Conservation (phyloP, 1,140 invertebrate genomes). For the Uloborus diversus region DNA sequence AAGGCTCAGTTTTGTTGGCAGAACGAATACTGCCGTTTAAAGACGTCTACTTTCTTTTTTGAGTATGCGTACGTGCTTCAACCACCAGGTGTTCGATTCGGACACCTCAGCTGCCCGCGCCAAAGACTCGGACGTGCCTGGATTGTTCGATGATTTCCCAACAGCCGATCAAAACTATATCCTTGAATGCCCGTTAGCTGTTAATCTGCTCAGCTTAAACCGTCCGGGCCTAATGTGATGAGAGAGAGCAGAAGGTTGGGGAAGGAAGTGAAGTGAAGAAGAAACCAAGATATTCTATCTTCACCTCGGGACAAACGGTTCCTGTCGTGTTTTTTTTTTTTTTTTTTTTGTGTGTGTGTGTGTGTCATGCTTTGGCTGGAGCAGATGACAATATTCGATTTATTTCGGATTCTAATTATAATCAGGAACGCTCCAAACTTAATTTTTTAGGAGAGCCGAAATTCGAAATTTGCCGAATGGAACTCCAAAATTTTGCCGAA, state of each 20-base stretch:
- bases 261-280: background rate
- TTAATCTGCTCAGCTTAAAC: background rate
- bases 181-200: slow-evolving; percentile 18
- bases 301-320: background rate
- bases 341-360: too few relatives aligned
- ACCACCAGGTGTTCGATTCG: slow-evolving; percentile 33
- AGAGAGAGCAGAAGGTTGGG: background rate
- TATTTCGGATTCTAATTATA: too few relatives aligned
- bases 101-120: slow-evolving; percentile 20
- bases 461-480: too few relatives aligned
- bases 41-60: background rate
- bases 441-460: too few relatives aligned
- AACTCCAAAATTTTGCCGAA: too few relatives aligned
- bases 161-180: slow-evolving; percentile 19
- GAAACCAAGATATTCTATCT: background rate
- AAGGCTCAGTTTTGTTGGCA: background rate
- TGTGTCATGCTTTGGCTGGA: too few relatives aligned
- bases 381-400: too few relatives aligned
- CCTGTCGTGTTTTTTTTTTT: slow-evolving; percentile 12
- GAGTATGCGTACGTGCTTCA: slow-evolving; percentile 7
- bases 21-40: background rate
- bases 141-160: slow-evolving; percentile 17
- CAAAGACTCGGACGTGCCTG: slow-evolving; percentile 24
- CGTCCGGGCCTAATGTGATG: slow-evolving; percentile 32
- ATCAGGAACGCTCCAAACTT: too few relatives aligned